Conservation (phyloP, 2,113 vertebrate species). For the Saguinus imperator region DNA sequence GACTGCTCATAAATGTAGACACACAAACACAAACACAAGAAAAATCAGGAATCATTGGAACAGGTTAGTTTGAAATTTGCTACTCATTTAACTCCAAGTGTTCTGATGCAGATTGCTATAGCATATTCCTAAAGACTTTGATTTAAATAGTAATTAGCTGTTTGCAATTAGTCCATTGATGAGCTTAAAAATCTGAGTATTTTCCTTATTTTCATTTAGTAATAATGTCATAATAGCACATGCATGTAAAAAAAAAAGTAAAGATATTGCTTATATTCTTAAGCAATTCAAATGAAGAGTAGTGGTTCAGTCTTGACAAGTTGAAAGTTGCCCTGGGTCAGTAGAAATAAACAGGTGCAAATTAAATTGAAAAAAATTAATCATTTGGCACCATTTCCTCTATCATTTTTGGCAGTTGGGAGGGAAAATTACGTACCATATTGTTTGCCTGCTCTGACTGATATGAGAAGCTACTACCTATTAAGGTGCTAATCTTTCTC, state of each 20-base stretch:
- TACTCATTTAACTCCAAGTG: background rate
- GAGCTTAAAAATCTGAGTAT: background rate
- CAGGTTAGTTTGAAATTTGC: background rate
- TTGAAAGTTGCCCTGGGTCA: background rate
- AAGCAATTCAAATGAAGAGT: slow-evolving; percentile 7
- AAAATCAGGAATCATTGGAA: background rate
- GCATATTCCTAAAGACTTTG: background rate
- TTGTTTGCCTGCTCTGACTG: background rate
- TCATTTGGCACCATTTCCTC: background rate
- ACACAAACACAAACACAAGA: background rate
- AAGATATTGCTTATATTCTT: background rate
- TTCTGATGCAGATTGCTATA: background rate
- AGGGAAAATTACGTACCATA: background rate
- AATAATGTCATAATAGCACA: background rate
- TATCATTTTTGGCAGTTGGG: background rate
- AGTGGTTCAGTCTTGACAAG: background rate
- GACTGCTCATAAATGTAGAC: background rate
- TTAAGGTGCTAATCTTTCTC: background rate
- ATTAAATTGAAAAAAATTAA: background rate
- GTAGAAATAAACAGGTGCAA: background rate
- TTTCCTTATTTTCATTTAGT: slow-evolving; percentile 37
- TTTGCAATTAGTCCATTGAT: slow-evolving; percentile 27
- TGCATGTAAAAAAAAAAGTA: background rate
- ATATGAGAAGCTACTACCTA: background rate
- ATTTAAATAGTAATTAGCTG: slow-evolving; percentile 23